These are phyloP conservation scores for Loripinus fragilis DNA, from an alignment of 2,888 invertebrate species.

Conservation along the genomic window DNA sequence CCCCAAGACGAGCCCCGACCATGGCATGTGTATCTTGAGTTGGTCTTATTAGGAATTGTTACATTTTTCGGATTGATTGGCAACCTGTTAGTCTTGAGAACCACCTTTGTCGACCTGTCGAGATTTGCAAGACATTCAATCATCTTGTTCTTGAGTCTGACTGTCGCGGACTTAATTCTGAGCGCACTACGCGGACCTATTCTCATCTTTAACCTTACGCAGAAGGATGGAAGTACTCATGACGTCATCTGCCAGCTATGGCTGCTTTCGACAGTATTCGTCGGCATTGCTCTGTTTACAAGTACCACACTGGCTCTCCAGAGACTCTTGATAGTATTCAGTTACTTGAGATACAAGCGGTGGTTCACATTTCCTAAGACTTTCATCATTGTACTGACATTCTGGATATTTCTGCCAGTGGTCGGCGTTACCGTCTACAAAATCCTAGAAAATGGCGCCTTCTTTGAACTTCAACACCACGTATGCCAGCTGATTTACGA, in stretches of 20 bases:
- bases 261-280: not conserved
- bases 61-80: not conserved
- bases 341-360: not conserved
- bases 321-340: not conserved
- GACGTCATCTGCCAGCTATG: not conserved
- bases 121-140: not conserved
- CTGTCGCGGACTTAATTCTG: not conserved
- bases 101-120: not conserved
- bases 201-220: not conserved
- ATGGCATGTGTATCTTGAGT: not conserved
- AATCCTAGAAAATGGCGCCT: not conserved
- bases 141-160: not conserved
- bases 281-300: not conserved
- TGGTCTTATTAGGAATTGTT: not conserved
- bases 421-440: not conserved
- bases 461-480: not conserved
- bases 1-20: not conserved
- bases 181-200: not conserved
- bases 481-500: not conserved
- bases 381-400: not conserved
- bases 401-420: not conserved
- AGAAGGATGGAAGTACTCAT: not conserved
- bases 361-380: not conserved
- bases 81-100: not conserved
- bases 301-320: not conserved